A percentile compares a stretch with the other conserved stretches of the same genome.
These are phyloP conservation scores for Melipona beecheii DNA, from an alignment of 2,888 invertebrate species.

Conservation along the genomic window DNA sequence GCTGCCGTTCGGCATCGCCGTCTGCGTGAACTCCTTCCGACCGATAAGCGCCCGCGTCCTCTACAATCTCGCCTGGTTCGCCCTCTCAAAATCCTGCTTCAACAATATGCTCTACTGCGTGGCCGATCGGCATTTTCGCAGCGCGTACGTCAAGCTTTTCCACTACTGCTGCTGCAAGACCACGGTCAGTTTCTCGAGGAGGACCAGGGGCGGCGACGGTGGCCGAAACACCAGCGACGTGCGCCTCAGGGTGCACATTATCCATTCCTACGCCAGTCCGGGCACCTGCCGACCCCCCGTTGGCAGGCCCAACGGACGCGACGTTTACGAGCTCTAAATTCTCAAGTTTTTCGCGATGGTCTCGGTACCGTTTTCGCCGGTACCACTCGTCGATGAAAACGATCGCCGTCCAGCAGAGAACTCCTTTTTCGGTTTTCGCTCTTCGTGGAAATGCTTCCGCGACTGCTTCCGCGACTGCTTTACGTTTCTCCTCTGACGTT, in stretches of 20 bases:
- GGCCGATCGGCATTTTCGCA: slow-evolving; percentile 89
- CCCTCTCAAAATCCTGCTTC: slow-evolving; percentile 88
- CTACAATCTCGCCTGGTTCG: slow-evolving; percentile 89
- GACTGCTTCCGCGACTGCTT: background rate
- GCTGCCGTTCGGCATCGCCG: slow-evolving; percentile 88
- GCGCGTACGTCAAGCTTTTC: slow-evolving; percentile 90
- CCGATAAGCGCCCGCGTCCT: slow-evolving; percentile 85
- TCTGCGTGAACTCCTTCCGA: slow-evolving; percentile 86
- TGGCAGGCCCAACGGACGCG: slow-evolving; percentile 85
- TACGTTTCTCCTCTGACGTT: background rate
- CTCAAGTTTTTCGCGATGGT: background rate
- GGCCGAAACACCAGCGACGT: slow-evolving; percentile 86
- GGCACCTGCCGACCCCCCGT: slow-evolving; percentile 81
- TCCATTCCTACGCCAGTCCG: slow-evolving; percentile 88
- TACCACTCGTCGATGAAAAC: slow-evolving; percentile 29
- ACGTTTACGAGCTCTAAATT: slow-evolving; percentile 85
- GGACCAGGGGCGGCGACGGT: slow-evolving; percentile 85
- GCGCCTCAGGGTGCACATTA: slow-evolving; percentile 88
- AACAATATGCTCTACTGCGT: slow-evolving; percentile 88
- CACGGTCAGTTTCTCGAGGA: slow-evolving; percentile 88
- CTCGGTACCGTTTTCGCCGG: too few relatives aligned
- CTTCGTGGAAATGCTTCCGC: background rate
- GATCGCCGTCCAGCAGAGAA: slow-evolving; percentile 63
- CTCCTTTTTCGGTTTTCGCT: slow-evolving; percentile 10
- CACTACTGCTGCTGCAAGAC: slow-evolving; percentile 93